A percentile compares a stretch with the other conserved stretches of the same genome.
Evolutionary conservation across 2,113 vertebrate genomes (phyloP).

Genomic region (Chionodraco myersi): DNA sequence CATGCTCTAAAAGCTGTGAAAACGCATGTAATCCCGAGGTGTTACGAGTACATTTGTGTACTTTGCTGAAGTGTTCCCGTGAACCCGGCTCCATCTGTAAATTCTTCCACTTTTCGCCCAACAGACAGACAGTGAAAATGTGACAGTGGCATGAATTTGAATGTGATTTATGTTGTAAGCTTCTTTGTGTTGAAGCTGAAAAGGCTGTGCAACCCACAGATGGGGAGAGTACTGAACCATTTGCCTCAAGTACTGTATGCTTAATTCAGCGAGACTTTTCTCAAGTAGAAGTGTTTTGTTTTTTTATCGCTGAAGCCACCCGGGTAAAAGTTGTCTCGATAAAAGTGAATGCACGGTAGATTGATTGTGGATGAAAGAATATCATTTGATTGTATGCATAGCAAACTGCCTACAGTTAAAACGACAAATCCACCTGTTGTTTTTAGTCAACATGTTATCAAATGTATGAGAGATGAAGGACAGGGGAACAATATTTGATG

Average conservation of each 20-base stretch:
- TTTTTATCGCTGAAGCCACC: neutral
- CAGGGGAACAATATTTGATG: neutral
- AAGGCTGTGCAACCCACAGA: conserved; percentile 41
- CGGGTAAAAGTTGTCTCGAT: neutral
- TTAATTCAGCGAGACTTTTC: conserved; percentile 65
- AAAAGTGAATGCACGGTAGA: neutral
- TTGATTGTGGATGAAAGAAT: neutral
- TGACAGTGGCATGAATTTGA: conserved; percentile 60
- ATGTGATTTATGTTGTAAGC: conserved; percentile 55
- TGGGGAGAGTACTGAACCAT: conserved; percentile 28
- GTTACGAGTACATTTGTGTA: conserved; percentile 25
- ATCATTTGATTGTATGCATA: neutral
- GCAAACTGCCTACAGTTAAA: neutral
- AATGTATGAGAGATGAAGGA: neutral
- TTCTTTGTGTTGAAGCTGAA: conserved; percentile 56
- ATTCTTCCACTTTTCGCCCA: conserved; percentile 40
- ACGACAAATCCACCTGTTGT: conserved; percentile 12
- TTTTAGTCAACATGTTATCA: neutral
- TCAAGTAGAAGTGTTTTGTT: conserved; percentile 22
- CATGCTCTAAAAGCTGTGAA: conserved; percentile 1
- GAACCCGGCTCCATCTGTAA: conserved; percentile 27
- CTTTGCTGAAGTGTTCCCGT: conserved; percentile 24
- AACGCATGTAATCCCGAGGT: neutral
- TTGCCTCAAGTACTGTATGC: conserved; percentile 50
- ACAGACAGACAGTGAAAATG: conserved; percentile 52